phyloP scores from a whole-genome alignment of 30 jellyfish, hydroid and myxozoan species.

The Cassiopea andromeda region DNA sequence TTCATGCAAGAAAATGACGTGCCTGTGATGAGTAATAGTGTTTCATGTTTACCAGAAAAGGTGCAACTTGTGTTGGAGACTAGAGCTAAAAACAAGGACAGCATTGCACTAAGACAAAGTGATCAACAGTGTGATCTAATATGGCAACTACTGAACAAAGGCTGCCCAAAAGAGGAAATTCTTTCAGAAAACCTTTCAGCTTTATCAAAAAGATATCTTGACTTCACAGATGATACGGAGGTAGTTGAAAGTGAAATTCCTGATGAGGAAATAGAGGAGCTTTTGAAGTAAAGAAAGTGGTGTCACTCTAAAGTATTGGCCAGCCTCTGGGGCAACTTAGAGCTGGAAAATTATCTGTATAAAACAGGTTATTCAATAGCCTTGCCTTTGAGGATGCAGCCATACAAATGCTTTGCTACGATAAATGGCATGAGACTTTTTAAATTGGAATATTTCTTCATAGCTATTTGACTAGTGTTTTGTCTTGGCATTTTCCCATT shows the following conservation, averaged over 20 bases:
- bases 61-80: not conserved
- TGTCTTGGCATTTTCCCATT: no score
- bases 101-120: not conserved
- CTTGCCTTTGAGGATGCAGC: no score
- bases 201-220: conserved; percentile 48
- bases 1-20: conserved; percentile 25
- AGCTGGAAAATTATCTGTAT: no score
- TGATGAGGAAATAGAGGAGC: conserved; percentile 45
- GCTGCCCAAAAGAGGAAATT: conserved; percentile 61
- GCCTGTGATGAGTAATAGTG: not conserved
- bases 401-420: no score
- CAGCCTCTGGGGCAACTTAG: no score
- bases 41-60: conserved; percentile 25
- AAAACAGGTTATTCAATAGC: no score
- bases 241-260: conserved; percentile 48
- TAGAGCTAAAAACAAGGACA: not conserved
- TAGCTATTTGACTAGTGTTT: no score
- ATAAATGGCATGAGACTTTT: no score
- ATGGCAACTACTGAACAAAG: conserved; percentile 44
- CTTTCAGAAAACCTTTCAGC: not conserved
- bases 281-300: conserved; percentile 3
- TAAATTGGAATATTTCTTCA: no score
- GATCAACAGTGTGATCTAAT: conserved; percentile 17
- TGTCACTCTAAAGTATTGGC: not conserved
- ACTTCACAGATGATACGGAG: conserved; percentile 13